Evolutionary conservation across 1,140 invertebrate species (phyloP).

Genomic region (Lucilia sericata): DNA sequence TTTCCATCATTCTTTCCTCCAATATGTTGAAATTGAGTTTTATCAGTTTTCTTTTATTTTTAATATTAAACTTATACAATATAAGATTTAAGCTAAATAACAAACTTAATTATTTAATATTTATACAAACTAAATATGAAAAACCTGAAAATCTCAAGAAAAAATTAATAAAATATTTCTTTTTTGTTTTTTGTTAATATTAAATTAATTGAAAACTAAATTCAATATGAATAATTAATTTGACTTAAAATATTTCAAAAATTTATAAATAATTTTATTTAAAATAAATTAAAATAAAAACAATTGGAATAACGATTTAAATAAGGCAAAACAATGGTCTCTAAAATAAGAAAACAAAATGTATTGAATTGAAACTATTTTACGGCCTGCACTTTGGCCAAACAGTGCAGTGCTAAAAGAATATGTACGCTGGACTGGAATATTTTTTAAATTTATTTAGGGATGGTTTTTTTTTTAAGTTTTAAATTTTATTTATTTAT

Average conservation of each 20-base stretch:
- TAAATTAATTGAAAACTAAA: conserved; percentile 14
- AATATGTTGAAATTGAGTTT: neutral
- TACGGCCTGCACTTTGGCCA: no score
- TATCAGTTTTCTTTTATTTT: neutral
- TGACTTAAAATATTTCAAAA: neutral
- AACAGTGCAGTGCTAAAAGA: no score
- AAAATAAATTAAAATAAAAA: neutral
- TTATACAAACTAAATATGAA: neutral
- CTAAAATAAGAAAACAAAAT: neutral
- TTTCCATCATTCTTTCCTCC: neutral
- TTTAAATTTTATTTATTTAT: neutral
- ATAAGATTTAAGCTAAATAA: neutral
- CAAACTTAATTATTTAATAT: conserved; percentile 1
- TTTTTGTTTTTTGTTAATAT: neutral
- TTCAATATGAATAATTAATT: conserved; percentile 14
- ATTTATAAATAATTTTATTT: neutral
- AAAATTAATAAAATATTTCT: neutral
- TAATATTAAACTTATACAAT: neutral
- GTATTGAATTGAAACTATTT: neutral
- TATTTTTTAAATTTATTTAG: neutral
- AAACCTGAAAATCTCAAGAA: conserved; percentile 16
- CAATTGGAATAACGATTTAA: neutral
- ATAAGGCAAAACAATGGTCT: conserved; percentile 5
- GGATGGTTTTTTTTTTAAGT: neutral
- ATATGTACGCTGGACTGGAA: neutral